Base-by-base conservation (phyloP, 2,888 invertebrate genomes). In the Scelioninae gen. 2 region DNA sequence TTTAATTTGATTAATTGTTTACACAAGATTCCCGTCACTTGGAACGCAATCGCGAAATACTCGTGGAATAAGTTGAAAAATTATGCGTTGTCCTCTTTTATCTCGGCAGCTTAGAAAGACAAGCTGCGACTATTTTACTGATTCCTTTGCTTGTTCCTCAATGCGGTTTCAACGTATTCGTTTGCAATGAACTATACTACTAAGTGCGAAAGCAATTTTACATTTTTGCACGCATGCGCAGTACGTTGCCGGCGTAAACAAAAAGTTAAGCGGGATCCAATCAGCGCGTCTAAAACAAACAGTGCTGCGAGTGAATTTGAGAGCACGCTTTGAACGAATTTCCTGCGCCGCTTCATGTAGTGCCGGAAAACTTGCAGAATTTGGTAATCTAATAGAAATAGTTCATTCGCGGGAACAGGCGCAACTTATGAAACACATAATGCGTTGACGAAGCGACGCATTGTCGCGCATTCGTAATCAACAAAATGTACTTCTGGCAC, bases 371-470 rank as follows among this genome's bases (percentile, higher is more conserved):
- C 39, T 64, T 64, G 43, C 15, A 52, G 35, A 35, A 45, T 64
- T 64, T 22, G 53, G 11, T 61, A 50, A 61, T 39, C 16, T 50
- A 61, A 61, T 61, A 50, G 61, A 48, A 39, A 61, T 61, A 61
- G 61, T 50, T 61, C 11, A 9, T 48, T 48, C n/a, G 7, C 37
- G 16, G 11, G 41, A 43, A 25, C 19, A 18, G 15, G 18, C 11
- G 7, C 2, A 57, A 57, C 43, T 57, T 57, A 43, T 45, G 43
- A 50, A 61, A 50, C 37, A 31, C 16, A 37, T 22, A 60, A 48
- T 25, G 37, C 25, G n/a, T 37, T 7, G 3, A 22, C 7, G 16
- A 2, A 9, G 35, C 13, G n/a, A 46, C 46, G 35, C 18, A 46
- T 35, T 60, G 60, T 37, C 33, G 18, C 16, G 13, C 28, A 50